A percentile compares a stretch with the other conserved stretches of the same genome.
Conservation (phyloP, 2,888 invertebrate genomes). For the Oconnorella tubifera region DNA sequence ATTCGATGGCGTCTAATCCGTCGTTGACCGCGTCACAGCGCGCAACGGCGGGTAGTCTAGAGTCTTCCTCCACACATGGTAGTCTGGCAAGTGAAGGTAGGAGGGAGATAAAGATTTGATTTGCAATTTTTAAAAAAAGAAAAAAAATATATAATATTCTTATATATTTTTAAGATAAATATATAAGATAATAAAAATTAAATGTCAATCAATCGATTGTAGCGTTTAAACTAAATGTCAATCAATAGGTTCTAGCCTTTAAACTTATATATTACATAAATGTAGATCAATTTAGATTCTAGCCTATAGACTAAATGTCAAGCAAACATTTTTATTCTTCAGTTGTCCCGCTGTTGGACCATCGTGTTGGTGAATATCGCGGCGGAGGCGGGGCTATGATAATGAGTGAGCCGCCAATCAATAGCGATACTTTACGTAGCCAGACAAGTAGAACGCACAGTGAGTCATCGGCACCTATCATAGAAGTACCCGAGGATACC, state of each 20-base stretch:
- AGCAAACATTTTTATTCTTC: too few species aligned
- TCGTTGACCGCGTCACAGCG: constrained; percentile 61
- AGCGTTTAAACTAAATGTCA: too few species aligned
- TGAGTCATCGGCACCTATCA: constrained; percentile 19
- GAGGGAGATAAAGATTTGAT: too few species aligned
- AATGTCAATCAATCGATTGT: too few species aligned
- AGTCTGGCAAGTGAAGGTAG: constrained; percentile 50
- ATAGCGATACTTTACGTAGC: constrained; percentile 18
- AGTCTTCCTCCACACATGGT: constrained; percentile 49
- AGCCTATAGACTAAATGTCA: too few species aligned
- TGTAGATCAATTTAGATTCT: too few species aligned
- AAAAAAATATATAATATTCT: too few species aligned
- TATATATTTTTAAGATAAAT: too few species aligned
- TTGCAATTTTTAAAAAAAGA: too few species aligned
- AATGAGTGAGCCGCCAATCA: constrained; percentile 1
- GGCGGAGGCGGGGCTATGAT: not conserved
- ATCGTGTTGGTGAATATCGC: constrained; percentile 1
- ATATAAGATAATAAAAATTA: too few species aligned
- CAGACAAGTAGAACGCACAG: constrained; percentile 15
- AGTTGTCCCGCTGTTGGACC: constrained; percentile 28
- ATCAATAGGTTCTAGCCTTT: too few species aligned
- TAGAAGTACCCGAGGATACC: constrained; percentile 17
- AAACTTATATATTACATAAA: too few species aligned
- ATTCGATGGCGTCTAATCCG: constrained; percentile 56
- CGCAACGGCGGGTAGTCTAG: constrained; percentile 62